Percentiles rank a stretch among this genome's conserved stretches.
Conservation (phyloP, 2,797 vertebrate genomes). For the Nannoperca obscura region DNA sequence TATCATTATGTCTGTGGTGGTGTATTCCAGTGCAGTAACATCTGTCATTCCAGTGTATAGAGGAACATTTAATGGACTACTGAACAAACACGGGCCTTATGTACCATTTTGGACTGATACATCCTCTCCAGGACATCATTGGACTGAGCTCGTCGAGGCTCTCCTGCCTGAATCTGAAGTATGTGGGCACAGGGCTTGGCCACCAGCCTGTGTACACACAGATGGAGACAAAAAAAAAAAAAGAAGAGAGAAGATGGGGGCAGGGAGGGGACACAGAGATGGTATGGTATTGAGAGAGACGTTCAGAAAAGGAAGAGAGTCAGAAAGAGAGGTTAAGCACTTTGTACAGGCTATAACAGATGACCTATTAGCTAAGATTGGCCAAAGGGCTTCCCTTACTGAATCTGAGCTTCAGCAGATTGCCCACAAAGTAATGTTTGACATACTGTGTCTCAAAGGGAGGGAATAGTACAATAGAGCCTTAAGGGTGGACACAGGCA, state of each 20-base stretch:
- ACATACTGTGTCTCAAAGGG: slow-evolving; percentile 25
- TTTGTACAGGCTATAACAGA: slow-evolving; percentile 9
- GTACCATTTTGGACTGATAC: slow-evolving; percentile 81
- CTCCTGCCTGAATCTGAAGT: slow-evolving; percentile 90
- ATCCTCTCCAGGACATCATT: slow-evolving; percentile 91
- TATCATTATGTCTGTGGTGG: slow-evolving; percentile 28
- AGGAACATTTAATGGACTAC: slow-evolving; percentile 13
- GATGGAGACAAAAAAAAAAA: slow-evolving; percentile 41
- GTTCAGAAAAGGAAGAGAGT: slow-evolving; percentile 34
- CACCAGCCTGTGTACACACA: slow-evolving; percentile 89
- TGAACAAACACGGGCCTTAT: slow-evolving; percentile 47
- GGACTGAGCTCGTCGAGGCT: slow-evolving; percentile 86
- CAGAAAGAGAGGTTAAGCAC: slow-evolving; percentile 36
- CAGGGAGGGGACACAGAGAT: slow-evolving; percentile 54
- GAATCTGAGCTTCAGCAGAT: slow-evolving; percentile 49
- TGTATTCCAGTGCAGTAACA: slow-evolving; percentile 18
- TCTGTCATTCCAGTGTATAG: slow-evolving; percentile 10
- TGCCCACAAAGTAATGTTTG: slow-evolving; percentile 33
- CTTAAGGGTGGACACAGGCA: slow-evolving; percentile 29
- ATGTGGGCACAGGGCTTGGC: slow-evolving; percentile 92
- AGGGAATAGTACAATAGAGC: slow-evolving; percentile 22
- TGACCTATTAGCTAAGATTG: slow-evolving; percentile 28
- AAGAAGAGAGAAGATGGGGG: slow-evolving; percentile 13
- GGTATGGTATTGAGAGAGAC: slow-evolving; percentile 52
- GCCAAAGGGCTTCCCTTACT: slow-evolving; percentile 10